Base-by-base conservation (phyloP, 2,888 invertebrate species). In the Phasia obesa region DNA sequence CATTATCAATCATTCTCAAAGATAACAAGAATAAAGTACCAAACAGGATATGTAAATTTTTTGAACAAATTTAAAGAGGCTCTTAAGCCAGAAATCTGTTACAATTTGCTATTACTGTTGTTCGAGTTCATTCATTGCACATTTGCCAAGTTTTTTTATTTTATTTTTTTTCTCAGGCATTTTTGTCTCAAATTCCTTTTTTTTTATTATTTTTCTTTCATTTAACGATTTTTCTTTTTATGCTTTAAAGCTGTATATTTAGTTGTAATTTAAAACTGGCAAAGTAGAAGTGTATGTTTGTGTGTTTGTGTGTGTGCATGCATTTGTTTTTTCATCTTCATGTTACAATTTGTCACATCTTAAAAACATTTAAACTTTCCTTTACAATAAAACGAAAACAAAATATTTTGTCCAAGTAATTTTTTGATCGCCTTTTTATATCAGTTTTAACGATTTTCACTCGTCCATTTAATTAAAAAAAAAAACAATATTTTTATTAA, bases 261-360 rank as follows among this genome's bases (percentile, higher is more conserved):
- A 59, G 17, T 25, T 35, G 64, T 47, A 65, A 47, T 47, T 35
- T 49, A 47, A 55, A 47, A 19, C 65, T 35, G 11, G 9, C n/a
- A 57, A 25, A 35, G 11, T 47, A 3, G 38, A 23, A 35, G 9
- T 60, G 59, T n/a, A 17, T 44, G 15, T 21, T 35, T 55, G 31
- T 44, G 62, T 51, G 19, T 42, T 5, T 38, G 2, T 38, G 2
- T n/a, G n/a, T n/a, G n/a, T n/a, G n/a, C n/a, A n/a, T n/a, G n/a
- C n/a, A n/a, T n/a, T 15, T 11, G 4, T 27, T 31, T 60, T 44
- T 27, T 65, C 69, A 57, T 38, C 47, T 77, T 74, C 42, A 60
- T 82, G 78, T 79, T 83, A 71, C 55, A 79, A 75, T 83, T 79
- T 82, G 71, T 69, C 44, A 64, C 49, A 62, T 60, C 59, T 51